These are phyloP conservation scores for Pseudomyrmex flavicornis DNA, from an alignment of 1,140 invertebrate species.

Conservation along the genomic window DNA sequence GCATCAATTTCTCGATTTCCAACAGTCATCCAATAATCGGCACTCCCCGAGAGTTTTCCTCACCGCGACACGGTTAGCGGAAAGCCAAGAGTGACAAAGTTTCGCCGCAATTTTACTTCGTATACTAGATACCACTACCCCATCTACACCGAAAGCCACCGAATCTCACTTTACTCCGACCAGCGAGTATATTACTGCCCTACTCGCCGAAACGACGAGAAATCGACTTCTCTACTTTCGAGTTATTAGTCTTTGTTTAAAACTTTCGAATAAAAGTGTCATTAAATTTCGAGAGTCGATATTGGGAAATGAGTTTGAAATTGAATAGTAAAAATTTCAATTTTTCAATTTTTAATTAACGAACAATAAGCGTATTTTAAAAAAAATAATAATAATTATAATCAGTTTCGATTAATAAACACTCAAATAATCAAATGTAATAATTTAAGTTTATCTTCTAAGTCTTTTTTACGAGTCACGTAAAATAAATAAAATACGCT, in stretches of 20 bases:
- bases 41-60: conserved; percentile 9
- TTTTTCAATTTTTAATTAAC: background rate
- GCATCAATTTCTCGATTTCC: conserved; percentile 68
- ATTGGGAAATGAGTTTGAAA: conserved; percentile 28
- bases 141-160: conserved; percentile 34
- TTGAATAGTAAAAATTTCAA: conserved; percentile 6
- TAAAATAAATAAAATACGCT: background rate
- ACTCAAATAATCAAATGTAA: background rate
- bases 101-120: conserved; percentile 55
- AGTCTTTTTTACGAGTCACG: background rate
- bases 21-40: conserved; percentile 58
- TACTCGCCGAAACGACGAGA: conserved; percentile 32
- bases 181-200: conserved; percentile 48
- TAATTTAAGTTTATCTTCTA: background rate
- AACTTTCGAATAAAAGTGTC: conserved; percentile 47
- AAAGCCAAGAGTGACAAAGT: conserved; percentile 59
- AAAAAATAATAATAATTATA: conserved; percentile 15
- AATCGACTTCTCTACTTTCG: conserved; percentile 38
- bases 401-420: no score
- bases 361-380: background rate
- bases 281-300: conserved; percentile 21
- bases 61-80: conserved; percentile 45
- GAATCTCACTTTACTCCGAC: conserved; percentile 51
- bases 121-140: conserved; percentile 29
- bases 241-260: conserved; percentile 56